These are phyloP conservation scores for Leptosomus discolor DNA, from an alignment of 2,113 vertebrate species.

Conservation along the genomic window DNA sequence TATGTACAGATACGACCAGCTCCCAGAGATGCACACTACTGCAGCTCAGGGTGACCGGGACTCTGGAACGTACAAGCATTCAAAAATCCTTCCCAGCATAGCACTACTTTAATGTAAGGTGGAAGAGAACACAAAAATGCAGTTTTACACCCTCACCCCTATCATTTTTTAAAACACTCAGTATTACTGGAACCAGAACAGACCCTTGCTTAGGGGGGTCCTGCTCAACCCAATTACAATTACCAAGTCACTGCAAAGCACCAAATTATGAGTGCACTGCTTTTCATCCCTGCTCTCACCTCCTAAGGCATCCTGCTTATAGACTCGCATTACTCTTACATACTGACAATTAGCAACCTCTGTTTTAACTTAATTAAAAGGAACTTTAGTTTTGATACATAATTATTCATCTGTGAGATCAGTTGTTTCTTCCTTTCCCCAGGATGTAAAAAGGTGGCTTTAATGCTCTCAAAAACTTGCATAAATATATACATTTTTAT, in stretches of 20 bases:
- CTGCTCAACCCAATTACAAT: neutral
- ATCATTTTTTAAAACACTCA: neutral
- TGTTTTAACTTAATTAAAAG: constrained; percentile 29
- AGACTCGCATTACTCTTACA: neutral
- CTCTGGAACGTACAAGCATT: neutral
- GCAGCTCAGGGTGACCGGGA: neutral
- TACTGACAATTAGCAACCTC: neutral
- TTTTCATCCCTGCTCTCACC: neutral
- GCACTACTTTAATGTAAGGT: neutral
- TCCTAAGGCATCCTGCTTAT: neutral
- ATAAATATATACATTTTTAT: neutral
- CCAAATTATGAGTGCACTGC: neutral
- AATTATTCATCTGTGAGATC: neutral
- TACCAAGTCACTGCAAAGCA: constrained; percentile 17
- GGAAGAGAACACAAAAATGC: neutral
- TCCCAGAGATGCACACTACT: neutral
- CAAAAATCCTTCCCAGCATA: neutral
- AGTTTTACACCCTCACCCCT: neutral
- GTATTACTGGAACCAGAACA: neutral
- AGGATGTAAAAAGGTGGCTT: neutral
- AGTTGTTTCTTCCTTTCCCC: neutral
- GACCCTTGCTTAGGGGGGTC: neutral
- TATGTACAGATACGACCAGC: neutral
- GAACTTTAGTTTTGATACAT: neutral
- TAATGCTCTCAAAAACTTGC: neutral